Evolutionary conservation across 2,888 invertebrate genomes (phyloP), one percentile per base, ranked within the genome.

Genomic region (Cremastinae sp.): DNA sequence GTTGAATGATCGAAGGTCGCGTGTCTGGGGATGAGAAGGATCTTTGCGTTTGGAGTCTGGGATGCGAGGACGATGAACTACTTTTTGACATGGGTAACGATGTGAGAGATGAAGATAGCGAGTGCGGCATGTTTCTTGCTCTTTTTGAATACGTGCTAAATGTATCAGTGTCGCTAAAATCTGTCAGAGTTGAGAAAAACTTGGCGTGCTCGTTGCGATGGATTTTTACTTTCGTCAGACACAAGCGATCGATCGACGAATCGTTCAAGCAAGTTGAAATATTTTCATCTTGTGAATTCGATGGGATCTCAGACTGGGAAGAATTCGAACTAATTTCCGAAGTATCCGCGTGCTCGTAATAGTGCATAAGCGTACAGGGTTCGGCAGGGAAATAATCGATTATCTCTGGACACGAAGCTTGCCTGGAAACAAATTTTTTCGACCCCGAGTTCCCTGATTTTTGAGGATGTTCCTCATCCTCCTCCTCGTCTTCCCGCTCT

Each of bases 21-120:
- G 87, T 86, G 87, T 88, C 87, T 88, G 88, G 87, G 82, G 86
- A 85, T 78, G 86, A 87, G 86, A 89, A 87, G 86, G 85, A 87
- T 83, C 87, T 83, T 84, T 88, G 85, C 83, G 88, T 84, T 81
- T 87, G 87, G 86, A 87, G 83, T 74, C 80, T 84, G 78, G 84
- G 85, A 73, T 58, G 45, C 77, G 79, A 66, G 74, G 84, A 80
- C 56, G 56, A 75, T 75, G 78, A 69, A 58, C n/a, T 51, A 10
- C 76, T 74, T 72, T 69, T 65, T 71, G 78, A 61, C 22, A 58
- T 55, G 41, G 47, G 59, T 16, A 53, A 62, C 58, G 53, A 16
- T 8, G 45, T 65, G 66, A 79, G 43, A 55, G 61, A 41, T 47
- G 66, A 66, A 68, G 22, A 39, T 39, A 65, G 28, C 8, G n/a